Evolutionary conservation across 2,797 vertebrate genomes (phyloP), one percentile per base, ranked within the genome.

Genomic region (Taeniopygia guttata): DNA sequence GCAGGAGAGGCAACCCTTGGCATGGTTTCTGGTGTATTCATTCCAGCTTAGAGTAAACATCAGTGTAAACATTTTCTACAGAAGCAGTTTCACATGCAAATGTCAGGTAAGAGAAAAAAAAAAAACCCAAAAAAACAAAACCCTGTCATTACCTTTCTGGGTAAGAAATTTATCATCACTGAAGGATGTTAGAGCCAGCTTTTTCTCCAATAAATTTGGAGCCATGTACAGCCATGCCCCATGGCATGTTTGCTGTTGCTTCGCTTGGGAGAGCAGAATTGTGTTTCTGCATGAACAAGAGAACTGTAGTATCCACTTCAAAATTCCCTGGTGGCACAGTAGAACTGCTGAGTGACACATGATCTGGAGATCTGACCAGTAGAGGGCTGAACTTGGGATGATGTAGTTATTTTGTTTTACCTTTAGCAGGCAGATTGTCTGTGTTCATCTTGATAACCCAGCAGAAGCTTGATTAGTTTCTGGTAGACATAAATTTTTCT

Each of bases 201-300:
- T 63, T 83, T 80, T 52, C 36, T 62, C 48, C 29, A 60, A 36
- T 46, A 38, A 74, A 16, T 46, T 51, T 13, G n/a, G 68, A 48
- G 36, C n/a, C n/a, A n/a, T n/a, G n/a, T 30, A 29, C 7, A 74
- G 30, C 27, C 4, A 36, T 32, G 16, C 17, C 38, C n/a, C 22
- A 36, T 11, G 10, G 11, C 18, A 68, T 0, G 0, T 64, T 80
- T 6, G 2, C 25, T 43, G 13, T 29, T 83, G 26, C 25, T 93
- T 92, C 36, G n/a, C 20, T 27, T 62, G 11, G 20, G 23, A 85
- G 34, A 74, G 27, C 5, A 90, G 49, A 59, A 75, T 15, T 34
- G 27, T 38, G 5, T 46, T 84, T 78, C 68, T 90, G 27, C 10
- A 20, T 8, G 26, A 78, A 3, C 17, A 62, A 16, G 27, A 27